Base-by-base conservation (phyloP, 1,140 invertebrate species). In the Solenopsis fugax region DNA sequence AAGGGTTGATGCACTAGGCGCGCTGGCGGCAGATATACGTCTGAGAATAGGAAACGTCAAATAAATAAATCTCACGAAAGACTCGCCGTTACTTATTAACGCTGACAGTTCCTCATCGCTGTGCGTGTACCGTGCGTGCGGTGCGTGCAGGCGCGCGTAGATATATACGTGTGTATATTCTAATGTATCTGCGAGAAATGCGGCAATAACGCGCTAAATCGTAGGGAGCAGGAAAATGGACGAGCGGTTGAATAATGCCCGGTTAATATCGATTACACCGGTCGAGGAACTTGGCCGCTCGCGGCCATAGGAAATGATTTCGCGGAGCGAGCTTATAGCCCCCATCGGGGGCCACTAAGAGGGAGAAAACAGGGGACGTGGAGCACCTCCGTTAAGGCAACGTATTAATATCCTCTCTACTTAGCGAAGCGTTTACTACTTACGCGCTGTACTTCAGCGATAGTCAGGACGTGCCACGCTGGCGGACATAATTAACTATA, bases 401-500 rank as follows among this genome's bases (percentile, higher is more conserved):
- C 73, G 86, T 75, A 91, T 89, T 87, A 91, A 93, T 89, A 87
- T 78, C 71, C 80, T 90, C 85, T 91, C 90, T 89, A 89, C 89
- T 89, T 91, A 90, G 87, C 64, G 64, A 85, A 92, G 75, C 87
- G 84, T 90, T 89, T 85, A 89, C 90, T 87, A 37, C 85, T 91
- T 87, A 88, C 77, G 85, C 87, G 69, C 76, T 12, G 84, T 29
- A 29, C 29, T n/a, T 37, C 80, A 60, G 62, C 34, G 87, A 92
- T 80, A 67, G 56, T 73, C 80, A 18, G 69, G 88, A 91, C 88
- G 88, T 85, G 71, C 81, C 71, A 75, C 89, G 88, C 88, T 88
- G 76, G 90, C 82, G 88, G 87, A 89, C 80, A 87, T 92, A 90
- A 90, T 91, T 93, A 92, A 92, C 90, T 90, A 85, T 89, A 88